Evolutionary conservation across 2,888 invertebrate species (phyloP).

Genomic region (Atethmia centrago): DNA sequence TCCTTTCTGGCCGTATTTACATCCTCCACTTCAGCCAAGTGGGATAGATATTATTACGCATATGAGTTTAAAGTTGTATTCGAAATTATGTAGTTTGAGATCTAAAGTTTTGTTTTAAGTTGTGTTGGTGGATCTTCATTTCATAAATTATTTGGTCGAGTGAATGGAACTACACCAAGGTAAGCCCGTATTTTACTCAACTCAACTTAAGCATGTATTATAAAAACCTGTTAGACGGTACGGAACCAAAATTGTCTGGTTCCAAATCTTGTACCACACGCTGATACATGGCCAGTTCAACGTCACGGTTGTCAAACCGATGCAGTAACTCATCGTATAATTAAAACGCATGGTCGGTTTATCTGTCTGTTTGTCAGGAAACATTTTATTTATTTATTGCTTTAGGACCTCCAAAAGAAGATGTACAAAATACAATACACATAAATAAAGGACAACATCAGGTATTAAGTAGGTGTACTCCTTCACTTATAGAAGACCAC

Average conservation of each 20-base stretch:
- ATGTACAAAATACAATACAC: no score
- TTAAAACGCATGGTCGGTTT: conserved; percentile 36
- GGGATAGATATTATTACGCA: conserved; percentile 6
- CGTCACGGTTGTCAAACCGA: conserved; percentile 40
- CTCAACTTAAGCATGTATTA: background rate
- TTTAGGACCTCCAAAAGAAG: no score
- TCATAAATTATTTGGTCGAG: no score
- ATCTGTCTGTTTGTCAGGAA: conserved; percentile 9
- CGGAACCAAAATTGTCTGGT: background rate
- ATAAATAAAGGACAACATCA: no score
- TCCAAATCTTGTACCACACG: conserved; percentile 37
- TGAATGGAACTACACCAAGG: background rate
- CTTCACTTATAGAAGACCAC: no score
- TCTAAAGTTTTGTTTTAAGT: background rate
- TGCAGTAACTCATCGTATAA: conserved; percentile 33
- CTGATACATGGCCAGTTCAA: conserved; percentile 24
- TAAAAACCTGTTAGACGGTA: background rate
- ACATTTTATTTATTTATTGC: conserved; percentile 3
- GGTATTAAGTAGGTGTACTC: no score
- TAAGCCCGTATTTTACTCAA: background rate
- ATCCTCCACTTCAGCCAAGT: conserved; percentile 22
- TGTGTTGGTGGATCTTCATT: no score
- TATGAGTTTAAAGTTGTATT: background rate
- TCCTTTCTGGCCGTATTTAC: conserved; percentile 45
- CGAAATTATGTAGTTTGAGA: background rate